Conservation (phyloP, 64 coral and sea anemone genomes). For the Dendrophyllia cribrosa region DNA sequence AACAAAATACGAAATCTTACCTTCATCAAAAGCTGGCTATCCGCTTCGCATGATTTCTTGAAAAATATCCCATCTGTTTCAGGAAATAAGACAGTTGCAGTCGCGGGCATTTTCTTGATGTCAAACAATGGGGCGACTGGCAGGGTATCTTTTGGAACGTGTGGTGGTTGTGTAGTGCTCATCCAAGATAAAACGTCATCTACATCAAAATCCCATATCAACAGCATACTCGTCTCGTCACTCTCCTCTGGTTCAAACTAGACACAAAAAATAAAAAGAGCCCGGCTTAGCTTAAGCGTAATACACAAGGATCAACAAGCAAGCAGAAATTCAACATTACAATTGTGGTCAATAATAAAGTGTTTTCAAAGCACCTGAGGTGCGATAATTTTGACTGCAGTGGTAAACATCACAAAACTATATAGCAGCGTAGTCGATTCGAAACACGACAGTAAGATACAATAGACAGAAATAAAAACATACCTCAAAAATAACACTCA, state of each 20-base stretch:
- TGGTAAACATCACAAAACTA: too few species aligned
- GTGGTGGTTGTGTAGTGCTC: background rate
- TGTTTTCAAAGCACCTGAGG: too few species aligned
- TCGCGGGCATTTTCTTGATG: background rate
- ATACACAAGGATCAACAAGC: slow-evolving; percentile 6
- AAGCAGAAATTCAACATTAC: too few species aligned
- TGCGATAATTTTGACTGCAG: background rate
- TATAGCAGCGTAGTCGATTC: too few species aligned
- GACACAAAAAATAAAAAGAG: slow-evolving; percentile 25
- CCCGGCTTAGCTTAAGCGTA: too few species aligned
- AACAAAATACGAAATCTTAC: too few species aligned
- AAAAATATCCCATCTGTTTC: background rate
- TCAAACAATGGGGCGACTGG: slow-evolving; percentile 7
- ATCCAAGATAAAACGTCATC: background rate
- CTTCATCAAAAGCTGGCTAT: background rate
- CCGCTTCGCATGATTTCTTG: background rate
- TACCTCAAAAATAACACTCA: slow-evolving; percentile 38
- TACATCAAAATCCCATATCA: slow-evolving; percentile 37
- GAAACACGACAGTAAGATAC: too few species aligned
- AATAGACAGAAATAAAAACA: too few species aligned
- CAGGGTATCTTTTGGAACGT: background rate
- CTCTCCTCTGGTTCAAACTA: slow-evolving; percentile 9
- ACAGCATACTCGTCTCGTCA: background rate
- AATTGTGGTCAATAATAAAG: slow-evolving; percentile 9
- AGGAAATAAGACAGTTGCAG: background rate